Percentiles rank a stretch among this genome's conserved stretches.
These are phyloP conservation scores for Hemithea aestivaria DNA, from an alignment of 2,888 invertebrate genomes.

Conservation along the genomic window DNA sequence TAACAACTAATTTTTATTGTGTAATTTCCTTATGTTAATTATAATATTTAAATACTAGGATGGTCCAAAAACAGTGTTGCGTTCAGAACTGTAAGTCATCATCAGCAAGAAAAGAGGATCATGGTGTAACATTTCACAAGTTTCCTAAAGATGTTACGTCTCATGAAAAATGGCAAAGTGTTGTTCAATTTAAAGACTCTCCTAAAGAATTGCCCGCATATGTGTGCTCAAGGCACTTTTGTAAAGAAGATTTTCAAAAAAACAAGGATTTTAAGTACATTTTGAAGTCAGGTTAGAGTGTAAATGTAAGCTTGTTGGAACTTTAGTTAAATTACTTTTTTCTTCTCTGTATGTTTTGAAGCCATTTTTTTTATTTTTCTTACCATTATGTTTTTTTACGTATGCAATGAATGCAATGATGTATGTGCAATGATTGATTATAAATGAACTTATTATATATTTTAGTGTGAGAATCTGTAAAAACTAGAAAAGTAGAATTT, in stretches of 20 bases:
- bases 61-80: conserved; percentile 82
- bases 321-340: conserved; percentile 13
- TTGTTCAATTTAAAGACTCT: conserved; percentile 76
- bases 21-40: no score
- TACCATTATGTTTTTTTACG: conserved; percentile 4
- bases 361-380: not conserved
- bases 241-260: conserved; percentile 84
- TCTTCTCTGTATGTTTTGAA: conserved; percentile 19
- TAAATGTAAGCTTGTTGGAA: conserved; percentile 28
- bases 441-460: no score
- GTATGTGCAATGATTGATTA: no score
- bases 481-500: no score
- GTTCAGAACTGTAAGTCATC: conserved; percentile 81
- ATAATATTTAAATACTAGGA: conserved; percentile 47
- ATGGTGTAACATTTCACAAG: conserved; percentile 87
- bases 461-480: no score
- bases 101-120: conserved; percentile 80
- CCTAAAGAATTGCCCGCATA: conserved; percentile 46
- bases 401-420: no score
- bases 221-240: conserved; percentile 88
- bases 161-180: conserved; percentile 81
- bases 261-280: conserved; percentile 85
- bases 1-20: no score
- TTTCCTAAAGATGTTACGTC: conserved; percentile 82
- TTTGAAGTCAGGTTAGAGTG: conserved; percentile 75